phyloP scores from a whole-genome alignment of 2,797 vertebrate species.

The Brachymystax lenok region DNA sequence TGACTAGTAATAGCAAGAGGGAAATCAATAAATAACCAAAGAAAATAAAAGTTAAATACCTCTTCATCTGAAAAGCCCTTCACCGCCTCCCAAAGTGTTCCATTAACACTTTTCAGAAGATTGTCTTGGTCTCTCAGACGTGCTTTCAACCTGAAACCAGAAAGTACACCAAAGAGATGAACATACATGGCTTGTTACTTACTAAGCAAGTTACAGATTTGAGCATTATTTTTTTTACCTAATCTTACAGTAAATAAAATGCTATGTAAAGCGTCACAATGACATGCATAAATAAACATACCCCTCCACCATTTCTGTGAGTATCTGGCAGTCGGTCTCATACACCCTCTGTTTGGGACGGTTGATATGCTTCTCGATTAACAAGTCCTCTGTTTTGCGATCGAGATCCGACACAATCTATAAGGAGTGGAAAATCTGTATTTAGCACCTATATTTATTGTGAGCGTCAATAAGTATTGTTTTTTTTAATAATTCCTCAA shows the following conservation, averaged over 20 bases:
- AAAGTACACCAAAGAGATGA: neutral
- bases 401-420: constrained; percentile 64
- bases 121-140: constrained; percentile 68
- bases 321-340: constrained; percentile 78
- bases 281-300: constrained; percentile 54
- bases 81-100: constrained; percentile 67
- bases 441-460: neutral
- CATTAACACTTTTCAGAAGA: constrained; percentile 67
- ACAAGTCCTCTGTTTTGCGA: constrained; percentile 70
- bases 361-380: constrained; percentile 81
- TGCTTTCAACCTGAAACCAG: constrained; percentile 65
- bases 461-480: neutral
- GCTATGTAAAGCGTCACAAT: neutral
- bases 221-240: neutral
- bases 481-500: neutral
- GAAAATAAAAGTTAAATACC: constrained; percentile 52
- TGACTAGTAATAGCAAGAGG: neutral
- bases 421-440: constrained; percentile 12
- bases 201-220: neutral
- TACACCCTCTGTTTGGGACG: constrained; percentile 86
- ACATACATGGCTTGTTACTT: neutral
- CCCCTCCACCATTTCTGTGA: constrained; percentile 81
- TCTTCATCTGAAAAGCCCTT: constrained; percentile 63
- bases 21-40: neutral
- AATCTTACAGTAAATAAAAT: neutral